Evolutionary conservation across 2,113 vertebrate genomes (phyloP), one percentile per base, ranked within the genome.

Genomic region (Anthoscopus minutus): DNA sequence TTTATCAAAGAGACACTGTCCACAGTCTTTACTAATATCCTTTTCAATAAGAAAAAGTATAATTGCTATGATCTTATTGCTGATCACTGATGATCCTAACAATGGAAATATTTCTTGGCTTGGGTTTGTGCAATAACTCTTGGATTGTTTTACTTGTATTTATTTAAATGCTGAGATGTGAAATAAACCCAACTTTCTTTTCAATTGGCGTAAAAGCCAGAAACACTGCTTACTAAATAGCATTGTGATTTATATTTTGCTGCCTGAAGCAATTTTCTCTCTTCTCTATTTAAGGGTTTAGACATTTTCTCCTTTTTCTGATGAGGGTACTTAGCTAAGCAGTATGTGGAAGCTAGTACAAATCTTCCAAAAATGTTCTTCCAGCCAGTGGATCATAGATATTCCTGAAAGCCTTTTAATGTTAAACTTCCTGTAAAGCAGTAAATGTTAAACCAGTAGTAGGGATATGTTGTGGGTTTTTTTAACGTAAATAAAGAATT

Each of bases 381-480:
- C 47, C 40, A 57, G 62, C 18, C 31, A 30, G 21, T 28, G 35
- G 27, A 18, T 37, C 35, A 62, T 4, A 71, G 30, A 64, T 15
- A 65, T 79, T 51, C 22, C 33, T 48, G 35, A 76, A 67, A 73
- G 30, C 3, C 4, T 33, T 78, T 35, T 58, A 58, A 61, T 69
- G 19, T 69, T 70, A 86, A 88, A 48, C 22, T 44, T 90, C 31
- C n/a, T 44, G 12, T 57, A 65, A 88, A 73, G 35, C 5, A 82
- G 6, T 24, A 76, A 40, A 37, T 60, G 17, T 37, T 81, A 51
- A 67, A 58, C 0, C 2, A 35, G 11, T 15, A 10, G 10, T 45
- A 45, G 8, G 8, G 5, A 17, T 0, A 0, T 24, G 8, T 38
- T 58, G 11, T 69, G 25, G 28, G 8, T 4, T 33, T 40, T 40